Conservation (phyloP, 2,113 vertebrate genomes). For the zebrafish (Danio rerio) region GRCz12tu NC_133199.1:2594001-2594500, state of each 20-base stretch:
- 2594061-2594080: constrained; percentile 88
- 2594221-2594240: constrained; percentile 79
- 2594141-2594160: constrained; percentile 84
- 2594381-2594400: constrained; percentile 86
- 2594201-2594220: constrained; percentile 91
- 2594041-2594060: constrained; percentile 87
- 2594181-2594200: constrained; percentile 94
- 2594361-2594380: constrained; percentile 90
- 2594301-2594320: constrained; percentile 77
- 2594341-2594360: constrained; percentile 87
- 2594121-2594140: constrained; percentile 89
- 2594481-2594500: neutral
- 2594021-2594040: neutral
- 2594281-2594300: neutral
- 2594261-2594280: neutral
- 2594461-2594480: neutral
- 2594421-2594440: constrained; percentile 73
- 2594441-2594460: constrained; percentile 90
- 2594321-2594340: constrained; percentile 89
- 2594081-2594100: constrained; percentile 83
- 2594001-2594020: neutral
- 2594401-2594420: constrained; percentile 78
- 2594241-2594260: neutral
- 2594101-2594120: constrained; percentile 79
- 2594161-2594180: constrained; percentile 72